phyloP scores from a whole-genome alignment of 1,140 invertebrate species.

The Artemia franciscana region DNA sequence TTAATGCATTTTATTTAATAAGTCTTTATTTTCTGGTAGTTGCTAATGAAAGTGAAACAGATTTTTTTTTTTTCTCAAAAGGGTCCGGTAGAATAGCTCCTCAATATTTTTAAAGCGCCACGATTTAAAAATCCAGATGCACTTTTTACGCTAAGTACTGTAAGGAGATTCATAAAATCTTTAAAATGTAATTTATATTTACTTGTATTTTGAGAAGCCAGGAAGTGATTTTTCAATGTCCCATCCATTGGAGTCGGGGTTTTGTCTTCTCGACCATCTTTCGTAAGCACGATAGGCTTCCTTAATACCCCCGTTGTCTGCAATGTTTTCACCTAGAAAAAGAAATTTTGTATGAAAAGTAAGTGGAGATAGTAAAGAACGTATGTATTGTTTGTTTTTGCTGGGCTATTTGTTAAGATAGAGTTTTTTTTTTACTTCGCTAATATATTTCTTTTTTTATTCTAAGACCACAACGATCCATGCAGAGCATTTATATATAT shows the following conservation, averaged over 20 bases:
- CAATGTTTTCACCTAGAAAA: conserved; percentile 25
- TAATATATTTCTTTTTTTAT: conserved; percentile 5
- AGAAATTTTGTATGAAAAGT: conserved; percentile 16
- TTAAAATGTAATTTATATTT: too few relatives aligned
- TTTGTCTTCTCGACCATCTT: conserved; percentile 13
- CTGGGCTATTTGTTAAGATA: conserved; percentile 17
- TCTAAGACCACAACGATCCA: conserved; percentile 16
- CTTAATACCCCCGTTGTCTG: conserved; percentile 28
- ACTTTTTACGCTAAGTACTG: too few relatives aligned
- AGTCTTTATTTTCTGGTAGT: too few relatives aligned
- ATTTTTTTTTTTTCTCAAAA: too few relatives aligned
- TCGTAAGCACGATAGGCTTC: conserved; percentile 22
- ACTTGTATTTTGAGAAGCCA: conserved; percentile 7
- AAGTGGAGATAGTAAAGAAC: neutral
- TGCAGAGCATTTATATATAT: too few relatives aligned
- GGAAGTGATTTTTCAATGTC: conserved; percentile 6
- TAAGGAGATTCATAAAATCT: too few relatives aligned
- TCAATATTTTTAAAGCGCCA: too few relatives aligned
- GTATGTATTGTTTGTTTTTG: neutral
- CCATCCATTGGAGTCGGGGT: conserved; percentile 1
- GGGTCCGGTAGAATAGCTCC: too few relatives aligned
- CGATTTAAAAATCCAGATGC: too few relatives aligned
- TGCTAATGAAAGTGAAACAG: too few relatives aligned
- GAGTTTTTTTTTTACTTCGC: conserved; percentile 16
- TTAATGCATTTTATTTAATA: too few relatives aligned